These are phyloP conservation scores for Trachelus tabidus DNA, from an alignment of 2,888 invertebrate genomes.

Conservation along the genomic window DNA sequence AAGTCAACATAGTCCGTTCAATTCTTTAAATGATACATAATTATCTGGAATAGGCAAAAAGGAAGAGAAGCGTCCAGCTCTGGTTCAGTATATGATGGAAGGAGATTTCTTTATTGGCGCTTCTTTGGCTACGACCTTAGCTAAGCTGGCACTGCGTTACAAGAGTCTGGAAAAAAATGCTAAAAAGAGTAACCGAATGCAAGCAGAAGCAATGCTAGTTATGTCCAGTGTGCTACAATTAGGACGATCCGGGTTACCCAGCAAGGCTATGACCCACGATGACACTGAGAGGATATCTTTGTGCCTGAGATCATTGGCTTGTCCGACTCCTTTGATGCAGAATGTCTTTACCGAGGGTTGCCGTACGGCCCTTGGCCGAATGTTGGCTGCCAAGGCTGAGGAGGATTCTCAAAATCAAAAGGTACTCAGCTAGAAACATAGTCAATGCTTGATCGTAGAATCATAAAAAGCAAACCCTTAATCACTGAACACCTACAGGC, in stretches of 20 bases:
- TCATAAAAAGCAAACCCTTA: not conserved
- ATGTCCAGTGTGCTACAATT: constrained; percentile 88
- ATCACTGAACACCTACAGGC: constrained; percentile 62
- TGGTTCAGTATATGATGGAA: constrained; percentile 89
- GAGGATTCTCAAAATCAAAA: constrained; percentile 74
- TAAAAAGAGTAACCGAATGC: constrained; percentile 70
- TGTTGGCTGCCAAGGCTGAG: constrained; percentile 83
- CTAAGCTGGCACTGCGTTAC: constrained; percentile 83
- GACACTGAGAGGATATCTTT: constrained; percentile 90
- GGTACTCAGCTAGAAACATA: constrained; percentile 44
- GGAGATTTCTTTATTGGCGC: constrained; percentile 98
- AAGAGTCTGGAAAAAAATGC: constrained; percentile 49
- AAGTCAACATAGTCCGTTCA: not conserved
- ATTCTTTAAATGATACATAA: not conserved
- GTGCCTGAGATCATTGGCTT: constrained; percentile 80
- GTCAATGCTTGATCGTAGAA: not conserved
- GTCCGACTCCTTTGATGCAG: constrained; percentile 75
- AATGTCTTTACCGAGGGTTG: constrained; percentile 80
- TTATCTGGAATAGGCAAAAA: constrained; percentile 66
- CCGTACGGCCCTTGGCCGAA: constrained; percentile 81
- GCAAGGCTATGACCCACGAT: constrained; percentile 92
- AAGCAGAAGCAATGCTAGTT: constrained; percentile 88
- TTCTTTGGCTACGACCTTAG: constrained; percentile 88
- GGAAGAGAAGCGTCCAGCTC: constrained; percentile 78
- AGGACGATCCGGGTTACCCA: constrained; percentile 73